These are phyloP conservation scores for Apamea epomidion DNA, from an alignment of 2,888 invertebrate genomes.

Conservation along the genomic window DNA sequence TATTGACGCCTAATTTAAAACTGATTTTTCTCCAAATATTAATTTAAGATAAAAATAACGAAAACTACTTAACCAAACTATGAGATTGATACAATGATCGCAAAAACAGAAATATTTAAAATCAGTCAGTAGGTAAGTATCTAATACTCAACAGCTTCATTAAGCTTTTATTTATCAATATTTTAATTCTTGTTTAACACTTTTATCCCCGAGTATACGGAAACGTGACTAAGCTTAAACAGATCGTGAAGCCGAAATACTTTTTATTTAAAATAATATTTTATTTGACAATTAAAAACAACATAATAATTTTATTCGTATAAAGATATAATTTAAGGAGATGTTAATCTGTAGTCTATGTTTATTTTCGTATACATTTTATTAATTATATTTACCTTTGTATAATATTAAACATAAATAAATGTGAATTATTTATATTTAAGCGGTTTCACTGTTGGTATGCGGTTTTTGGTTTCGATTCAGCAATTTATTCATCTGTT, in stretches of 20 bases:
- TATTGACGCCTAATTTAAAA: neutral
- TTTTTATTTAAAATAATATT: conserved; percentile 86
- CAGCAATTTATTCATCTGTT: conserved; percentile 40
- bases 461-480: conserved; percentile 53
- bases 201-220: conserved; percentile 75
- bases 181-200: conserved; percentile 49
- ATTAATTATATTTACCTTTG: conserved; percentile 67
- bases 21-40: neutral
- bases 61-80: neutral
- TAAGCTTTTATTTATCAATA: conserved; percentile 7
- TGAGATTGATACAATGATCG: neutral
- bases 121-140: too few species aligned
- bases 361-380: conserved; percentile 72
- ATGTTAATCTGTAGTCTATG: conserved; percentile 78
- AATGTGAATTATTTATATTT: conserved; percentile 52
- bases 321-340: conserved; percentile 87
- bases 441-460: conserved; percentile 40
- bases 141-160: neutral
- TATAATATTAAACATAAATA: conserved; percentile 45
- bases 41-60: neutral
- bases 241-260: conserved; percentile 78
- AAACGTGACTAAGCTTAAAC: conserved; percentile 86
- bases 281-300: conserved; percentile 84
- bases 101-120: conserved; percentile 10
- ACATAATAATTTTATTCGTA: conserved; percentile 87